Base-by-base conservation (phyloP, 2,888 invertebrate species). In the Vesta saturnalis region DNA sequence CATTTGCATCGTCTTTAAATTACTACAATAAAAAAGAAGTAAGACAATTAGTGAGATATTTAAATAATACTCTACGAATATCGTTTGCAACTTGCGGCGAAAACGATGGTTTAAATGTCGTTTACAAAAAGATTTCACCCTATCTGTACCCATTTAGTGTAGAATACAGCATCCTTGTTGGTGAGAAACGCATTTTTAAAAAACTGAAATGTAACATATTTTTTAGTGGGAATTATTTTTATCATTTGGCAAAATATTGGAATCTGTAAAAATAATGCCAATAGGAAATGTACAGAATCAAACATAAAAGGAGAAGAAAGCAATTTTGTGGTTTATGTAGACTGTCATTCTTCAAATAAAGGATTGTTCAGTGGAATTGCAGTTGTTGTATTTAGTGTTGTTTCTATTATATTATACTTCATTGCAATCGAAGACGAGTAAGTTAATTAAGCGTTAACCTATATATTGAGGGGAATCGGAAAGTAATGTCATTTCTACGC, bases 141-240 rank as follows among this genome's bases (percentile, higher is more conserved):
- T 94, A 93, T 79, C 84, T 94, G 14, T 94, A 92, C 77, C 94
- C 94, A 0, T 94, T 94, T 81, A 92, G 90, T 72, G 91, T 94
- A 22, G 92, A 94, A 82, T 94, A 91, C 83, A 92, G 91, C 82
- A 91, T 94, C 77, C 87, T 94, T 67, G 90, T 92, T 63, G 91
- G 91, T 90, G 84, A 83, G 83, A 74, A 59, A 39, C 1, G 16
- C 16, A 43, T 15, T 22, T 39, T 64, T 56, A 16, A 55, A n/a
- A 8, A 6, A 8, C 14, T 15, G 47, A 47, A 14, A 14, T 19
- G 1, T 55, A 19, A 55, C n/a, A 14, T 15, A 46, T 15, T 67
- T 82, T 86, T 54, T 80, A 89, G 92, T 92, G 74, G 92, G 91
- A 16, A 87, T 92, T 19, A 88, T 91, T 77, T 91, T 89, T 79